phyloP scores from a whole-genome alignment of 2,113 vertebrate genomes.

The Nycticebus coucang region DNA sequence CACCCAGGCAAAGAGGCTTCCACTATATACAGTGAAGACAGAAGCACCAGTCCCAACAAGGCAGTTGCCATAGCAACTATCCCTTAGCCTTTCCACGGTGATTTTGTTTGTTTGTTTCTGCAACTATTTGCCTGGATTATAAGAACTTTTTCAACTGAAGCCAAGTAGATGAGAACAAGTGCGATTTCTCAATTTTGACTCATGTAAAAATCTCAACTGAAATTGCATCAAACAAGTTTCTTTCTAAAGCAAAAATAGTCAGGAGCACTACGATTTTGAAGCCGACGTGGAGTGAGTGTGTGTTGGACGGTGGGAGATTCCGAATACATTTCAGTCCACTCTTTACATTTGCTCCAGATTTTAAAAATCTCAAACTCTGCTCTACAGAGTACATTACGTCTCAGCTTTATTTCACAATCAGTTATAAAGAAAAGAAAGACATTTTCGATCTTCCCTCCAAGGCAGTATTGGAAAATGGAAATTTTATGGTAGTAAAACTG shows the following conservation, averaged over 20 bases:
- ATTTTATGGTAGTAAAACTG: not conserved
- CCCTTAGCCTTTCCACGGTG: not conserved
- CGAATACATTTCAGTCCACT: not conserved
- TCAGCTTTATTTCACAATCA: constrained; percentile 57
- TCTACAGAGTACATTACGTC: not conserved
- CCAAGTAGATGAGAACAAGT: not conserved
- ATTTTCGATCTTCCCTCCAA: constrained; percentile 8
- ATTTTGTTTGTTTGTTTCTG: not conserved
- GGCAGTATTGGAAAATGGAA: not conserved
- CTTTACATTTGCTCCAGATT: not conserved
- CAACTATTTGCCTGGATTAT: not conserved
- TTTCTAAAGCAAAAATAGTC: constrained; percentile 1
- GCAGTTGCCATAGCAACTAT: not conserved
- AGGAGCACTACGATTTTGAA: not conserved
- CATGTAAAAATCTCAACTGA: not conserved
- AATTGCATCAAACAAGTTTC: not conserved
- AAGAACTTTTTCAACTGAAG: constrained; percentile 36
- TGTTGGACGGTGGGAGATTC: not conserved
- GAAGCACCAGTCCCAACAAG: not conserved
- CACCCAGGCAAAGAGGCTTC: not conserved
- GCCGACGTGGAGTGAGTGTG: not conserved
- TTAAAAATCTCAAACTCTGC: not conserved
- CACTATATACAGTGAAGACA: not conserved
- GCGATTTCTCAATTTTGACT: constrained; percentile 25
- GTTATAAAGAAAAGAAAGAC: not conserved